Percentiles rank a stretch among this genome's conserved stretches.
phyloP scores from a whole-genome alignment of 2,797 vertebrate species.

The Anolis apletophallus region DNA sequence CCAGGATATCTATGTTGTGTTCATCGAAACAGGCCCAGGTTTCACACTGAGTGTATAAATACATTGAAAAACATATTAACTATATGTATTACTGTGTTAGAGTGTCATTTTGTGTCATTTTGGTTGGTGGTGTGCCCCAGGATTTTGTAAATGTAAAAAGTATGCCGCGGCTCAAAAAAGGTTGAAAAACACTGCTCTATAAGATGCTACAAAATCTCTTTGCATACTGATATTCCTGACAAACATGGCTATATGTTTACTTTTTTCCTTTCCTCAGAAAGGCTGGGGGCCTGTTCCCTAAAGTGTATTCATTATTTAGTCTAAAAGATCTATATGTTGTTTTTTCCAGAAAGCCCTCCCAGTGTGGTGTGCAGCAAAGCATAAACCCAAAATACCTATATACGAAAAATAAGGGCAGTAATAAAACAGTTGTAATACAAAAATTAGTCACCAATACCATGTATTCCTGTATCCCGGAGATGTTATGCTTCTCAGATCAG shows the following conservation, averaged over 20 bases:
- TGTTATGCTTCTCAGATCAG: background rate
- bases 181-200: no score
- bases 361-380: background rate
- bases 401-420: background rate
- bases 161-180: no score
- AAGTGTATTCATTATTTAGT: background rate
- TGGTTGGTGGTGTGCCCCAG: no score
- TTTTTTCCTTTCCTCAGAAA: background rate
- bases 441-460: background rate
- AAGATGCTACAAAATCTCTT: no score
- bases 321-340: background rate
- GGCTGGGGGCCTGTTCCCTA: background rate
- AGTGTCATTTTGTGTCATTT: no score
- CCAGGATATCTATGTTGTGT: no score
- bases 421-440: background rate
- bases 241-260: background rate
- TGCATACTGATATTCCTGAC: no score
- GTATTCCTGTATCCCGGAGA: background rate
- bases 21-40: no score
- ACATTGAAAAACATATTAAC: no score
- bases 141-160: no score
- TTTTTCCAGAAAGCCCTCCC: background rate
- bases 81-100: no score
- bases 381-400: background rate
- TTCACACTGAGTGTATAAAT: no score